Evolutionary conservation across 2,113 vertebrate genomes (phyloP).

Genomic region (cat (Felis catus)): F.catus_Fca126_mat1.0 CM031414.1:139034501-139035000

Average conservation of each 20-base stretch:
- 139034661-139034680: background rate
- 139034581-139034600: background rate
- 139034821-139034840: slow-evolving; percentile 1
- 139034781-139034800: slow-evolving; percentile 15
- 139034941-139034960: background rate
- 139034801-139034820: background rate
- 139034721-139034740: background rate
- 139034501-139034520: accelerated
- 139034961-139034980: too few species aligned
- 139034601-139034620: accelerated
- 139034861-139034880: background rate
- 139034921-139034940: accelerated
- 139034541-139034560: accelerated
- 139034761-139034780: background rate
- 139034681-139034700: background rate
- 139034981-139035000: accelerated
- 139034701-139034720: background rate
- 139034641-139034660: background rate
- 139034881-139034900: background rate
- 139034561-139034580: accelerated
- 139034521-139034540: accelerated
- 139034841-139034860: background rate
- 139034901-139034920: background rate
- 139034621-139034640: background rate
- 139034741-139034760: background rate